Base-by-base conservation (phyloP, 2,888 invertebrate genomes). In the Ormia ochracea region DNA sequence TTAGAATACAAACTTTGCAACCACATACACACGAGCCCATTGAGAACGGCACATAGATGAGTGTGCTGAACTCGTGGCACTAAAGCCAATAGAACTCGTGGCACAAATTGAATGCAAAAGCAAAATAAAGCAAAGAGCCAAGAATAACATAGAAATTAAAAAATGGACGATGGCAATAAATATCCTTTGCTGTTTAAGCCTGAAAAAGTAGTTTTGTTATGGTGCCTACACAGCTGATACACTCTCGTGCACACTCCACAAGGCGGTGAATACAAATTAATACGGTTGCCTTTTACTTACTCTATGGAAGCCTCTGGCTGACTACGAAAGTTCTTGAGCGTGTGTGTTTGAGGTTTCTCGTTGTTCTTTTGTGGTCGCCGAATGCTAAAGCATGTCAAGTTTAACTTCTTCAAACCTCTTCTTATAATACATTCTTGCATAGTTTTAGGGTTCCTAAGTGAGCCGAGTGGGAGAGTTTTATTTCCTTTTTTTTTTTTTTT, bases 361-460 rank as follows among this genome's bases (percentile, higher is more conserved):
- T 54, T 81, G 79, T 73, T 54, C 76, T 79, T 79, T 74, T 81
- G 79, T 61, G 78, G 81, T 79, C 76, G 81, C 72, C 73, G 59
- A 73, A 50, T 69, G 65, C 54, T 73, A 75, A 50, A 76, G 80
- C 61, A 80, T 76, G 66, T 75, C 74, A 74, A 78, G 56, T 69
- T 74, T 61, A 78, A 74, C 70, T 75, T 72, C 59, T 72, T 61
- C 75, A 72, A 61, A 56, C 41, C 28, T 41, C 33, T 45, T 41
- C n/a, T 21, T 52, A 26, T 23, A 50, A 23, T 58, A 33, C 58
- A 48, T 38, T 58, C 45, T 48, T 48, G 38, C 38, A 56, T 58
- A 48, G 36, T 73, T 56, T 69, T 33, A 26, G 50, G 48, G 7
- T 41, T 14, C 56, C 23, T 41, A 1, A 33, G 19, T 28, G 6